Base-by-base conservation (phyloP, 2,113 vertebrate species). In the Gadus macrocephalus region DNA sequence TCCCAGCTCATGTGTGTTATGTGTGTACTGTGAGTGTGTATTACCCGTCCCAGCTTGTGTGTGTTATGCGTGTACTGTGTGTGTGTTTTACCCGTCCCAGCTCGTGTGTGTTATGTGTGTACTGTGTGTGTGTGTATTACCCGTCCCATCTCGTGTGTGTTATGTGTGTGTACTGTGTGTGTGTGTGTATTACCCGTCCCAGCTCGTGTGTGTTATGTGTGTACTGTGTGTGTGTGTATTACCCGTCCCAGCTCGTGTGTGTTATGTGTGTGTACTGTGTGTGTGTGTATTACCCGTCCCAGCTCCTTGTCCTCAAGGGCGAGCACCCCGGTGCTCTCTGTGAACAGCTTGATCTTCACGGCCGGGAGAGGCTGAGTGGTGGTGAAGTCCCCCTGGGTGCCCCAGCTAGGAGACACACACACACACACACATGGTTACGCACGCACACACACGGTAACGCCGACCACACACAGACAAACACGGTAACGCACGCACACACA, bases 311-410 rank as follows among this genome's bases (percentile, higher is more conserved):
- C 97, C 78, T 99, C 97, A 83, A 99, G 90, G 58, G 97, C 97
- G 90, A 99, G 76, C 64, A 98, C 97, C 0, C 97, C 97, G 0
- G 97, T 99, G 87, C 96, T 98, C 82, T 99, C 97, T 0, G 97
- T 99, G 85, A 98, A 98, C 65, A 99, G 92, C 88, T 99, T 99
- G 83, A 99, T 96, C 88, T 99, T 99, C 77, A 99, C 97, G 9
- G 95, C 96, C 8, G 97, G 97, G 64, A 99, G 91, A 0, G 97
- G 96, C 0, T 99, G 97, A 4, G 96, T 98, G 7, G 96, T 98
- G 0, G 92, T 95, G 89, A 99, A 99, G 88, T 99, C 97, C 19
- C 97, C 97, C 88, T 99, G 97, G 73, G 97, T 99, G 7, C 97
- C 97, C 97, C 97, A 99, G 59, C 97, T 99, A 73, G 6, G 8